These are phyloP conservation scores for Homalodisca vitripennis DNA, from an alignment of 1,140 invertebrate species.

Conservation along the genomic window DNA sequence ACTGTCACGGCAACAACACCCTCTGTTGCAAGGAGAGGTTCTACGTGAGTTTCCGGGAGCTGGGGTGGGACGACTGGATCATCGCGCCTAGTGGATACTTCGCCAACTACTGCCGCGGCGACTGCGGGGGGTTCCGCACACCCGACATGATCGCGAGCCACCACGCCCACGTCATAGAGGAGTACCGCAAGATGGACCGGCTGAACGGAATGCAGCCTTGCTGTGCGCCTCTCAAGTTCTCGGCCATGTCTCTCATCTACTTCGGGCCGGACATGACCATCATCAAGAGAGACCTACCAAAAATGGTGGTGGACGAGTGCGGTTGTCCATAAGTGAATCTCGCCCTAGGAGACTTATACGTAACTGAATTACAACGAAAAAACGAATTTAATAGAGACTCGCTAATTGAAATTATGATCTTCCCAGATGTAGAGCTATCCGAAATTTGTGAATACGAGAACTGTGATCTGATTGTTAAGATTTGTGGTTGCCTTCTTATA, in stretches of 20 bases:
- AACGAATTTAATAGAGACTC: background rate
- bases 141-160: conserved; percentile 83
- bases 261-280: conserved; percentile 88
- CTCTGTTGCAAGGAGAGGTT: conserved; percentile 90
- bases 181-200: conserved; percentile 74
- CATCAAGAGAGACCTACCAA: conserved; percentile 90
- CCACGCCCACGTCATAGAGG: conserved; percentile 87
- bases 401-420: background rate
- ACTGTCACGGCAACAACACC: conserved; percentile 71
- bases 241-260: conserved; percentile 90
- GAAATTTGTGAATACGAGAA: conserved; percentile 10
- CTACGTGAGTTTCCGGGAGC: conserved; percentile 85
- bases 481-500: conserved; percentile 27
- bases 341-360: background rate
- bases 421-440: background rate
- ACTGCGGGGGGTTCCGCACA: conserved; percentile 73
- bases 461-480: conserved; percentile 27
- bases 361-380: background rate
- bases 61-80: conserved; percentile 96
- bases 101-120: conserved; percentile 92
- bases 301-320: conserved; percentile 96
- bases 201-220: conserved; percentile 79
- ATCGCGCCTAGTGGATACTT: conserved; percentile 84
- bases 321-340: conserved; percentile 71
- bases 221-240: conserved; percentile 92